phyloP scores from a whole-genome alignment of 2,113 vertebrate species.

The Epinephelus lanceolatus region DNA sequence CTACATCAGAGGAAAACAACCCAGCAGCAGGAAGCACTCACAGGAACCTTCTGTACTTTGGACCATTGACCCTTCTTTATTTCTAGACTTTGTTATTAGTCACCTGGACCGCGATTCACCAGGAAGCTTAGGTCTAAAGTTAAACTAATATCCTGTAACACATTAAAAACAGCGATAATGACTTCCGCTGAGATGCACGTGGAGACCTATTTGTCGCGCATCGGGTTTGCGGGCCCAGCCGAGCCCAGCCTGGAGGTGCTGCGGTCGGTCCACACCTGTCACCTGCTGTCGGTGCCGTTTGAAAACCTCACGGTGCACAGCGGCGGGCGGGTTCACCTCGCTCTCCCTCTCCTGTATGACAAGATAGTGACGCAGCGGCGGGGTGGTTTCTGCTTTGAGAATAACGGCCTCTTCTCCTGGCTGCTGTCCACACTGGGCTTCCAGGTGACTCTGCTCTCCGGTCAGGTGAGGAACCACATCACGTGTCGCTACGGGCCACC shows the following conservation, averaged over 20 bases:
- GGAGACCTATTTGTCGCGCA: conserved; percentile 76
- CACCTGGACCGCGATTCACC: not conserved
- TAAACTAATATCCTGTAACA: not conserved
- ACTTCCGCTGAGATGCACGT: conserved; percentile 72
- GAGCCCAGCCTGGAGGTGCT: conserved; percentile 69
- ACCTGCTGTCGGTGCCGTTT: conserved; percentile 82
- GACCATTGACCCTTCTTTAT: not conserved
- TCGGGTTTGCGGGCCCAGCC: conserved; percentile 54
- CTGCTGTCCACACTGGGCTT: conserved; percentile 81
- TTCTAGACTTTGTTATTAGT: too few relatives aligned
- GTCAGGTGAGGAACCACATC: conserved; percentile 71
- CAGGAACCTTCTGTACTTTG: not conserved
- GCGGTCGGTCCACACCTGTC: conserved; percentile 70
- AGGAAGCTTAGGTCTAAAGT: not conserved
- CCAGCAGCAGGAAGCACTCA: not conserved
- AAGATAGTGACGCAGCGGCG: conserved; percentile 80
- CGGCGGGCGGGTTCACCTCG: conserved; percentile 68
- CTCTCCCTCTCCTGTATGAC: conserved; percentile 72
- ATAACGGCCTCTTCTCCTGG: conserved; percentile 85
- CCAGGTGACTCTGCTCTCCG: conserved; percentile 71
- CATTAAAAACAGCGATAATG: not conserved
- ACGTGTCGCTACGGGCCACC: conserved; percentile 79
- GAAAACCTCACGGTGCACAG: conserved; percentile 84
- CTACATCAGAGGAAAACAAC: too few relatives aligned
- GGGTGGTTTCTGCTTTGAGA: conserved; percentile 86